Conservation (phyloP, 1,140 invertebrate species). For the Plectrocnemia conspersa region DNA sequence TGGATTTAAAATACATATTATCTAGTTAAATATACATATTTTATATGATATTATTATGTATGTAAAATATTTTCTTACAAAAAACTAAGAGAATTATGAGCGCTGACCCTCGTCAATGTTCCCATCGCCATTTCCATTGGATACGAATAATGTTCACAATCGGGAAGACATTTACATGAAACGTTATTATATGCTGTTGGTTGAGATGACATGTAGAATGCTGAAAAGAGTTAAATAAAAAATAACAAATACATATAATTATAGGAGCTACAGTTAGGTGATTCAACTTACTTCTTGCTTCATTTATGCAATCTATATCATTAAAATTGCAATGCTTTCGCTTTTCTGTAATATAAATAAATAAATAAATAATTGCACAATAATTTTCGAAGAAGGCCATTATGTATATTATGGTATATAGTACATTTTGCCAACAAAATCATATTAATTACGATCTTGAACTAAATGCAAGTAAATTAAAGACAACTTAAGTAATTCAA, state of each 20-base stretch:
- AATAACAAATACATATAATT: neutral
- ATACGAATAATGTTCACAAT: constrained; percentile 55
- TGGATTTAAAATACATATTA: too few relatives aligned
- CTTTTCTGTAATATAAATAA: constrained; percentile 38
- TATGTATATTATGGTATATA: neutral
- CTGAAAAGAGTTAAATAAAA: constrained; percentile 15
- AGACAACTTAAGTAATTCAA: neutral
- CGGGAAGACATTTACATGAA: constrained; percentile 50
- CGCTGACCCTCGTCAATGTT: constrained; percentile 42
- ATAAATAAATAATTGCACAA: too few relatives aligned
- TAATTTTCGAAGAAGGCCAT: too few relatives aligned
- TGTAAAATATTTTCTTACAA: too few relatives aligned
- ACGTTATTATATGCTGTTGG: constrained; percentile 33
- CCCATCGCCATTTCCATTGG: constrained; percentile 53
- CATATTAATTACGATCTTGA: too few relatives aligned
- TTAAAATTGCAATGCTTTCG: constrained; percentile 47
- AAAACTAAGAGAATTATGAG: constrained; percentile 42
- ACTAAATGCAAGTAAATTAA: too few relatives aligned
- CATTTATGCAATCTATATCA: constrained; percentile 47
- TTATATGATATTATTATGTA: constrained; percentile 25
- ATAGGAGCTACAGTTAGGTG: neutral
- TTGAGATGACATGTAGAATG: constrained; percentile 12
- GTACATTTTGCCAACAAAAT: neutral
- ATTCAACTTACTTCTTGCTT: constrained; percentile 41
- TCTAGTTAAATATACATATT: too few relatives aligned